A percentile compares a stretch with the other conserved stretches of the same genome.
phyloP scores from a whole-genome alignment of 2,888 invertebrate species.

The Philaethria dido region DNA sequence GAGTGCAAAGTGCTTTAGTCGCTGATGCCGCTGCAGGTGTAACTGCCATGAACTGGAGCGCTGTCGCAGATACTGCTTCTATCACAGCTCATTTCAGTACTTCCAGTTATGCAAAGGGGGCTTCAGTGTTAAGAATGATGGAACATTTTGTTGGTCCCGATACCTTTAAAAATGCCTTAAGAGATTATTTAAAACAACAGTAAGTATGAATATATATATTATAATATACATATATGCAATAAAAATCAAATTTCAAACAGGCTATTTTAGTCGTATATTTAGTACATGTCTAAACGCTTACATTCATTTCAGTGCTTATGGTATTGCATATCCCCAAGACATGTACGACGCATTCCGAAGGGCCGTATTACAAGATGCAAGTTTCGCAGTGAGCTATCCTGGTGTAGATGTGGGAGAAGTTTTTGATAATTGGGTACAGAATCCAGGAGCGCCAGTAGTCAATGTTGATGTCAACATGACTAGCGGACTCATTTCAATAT shows the following conservation, averaged over 20 bases:
- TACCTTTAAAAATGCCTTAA: constrained; percentile 83
- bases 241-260: not conserved
- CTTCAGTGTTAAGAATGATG: constrained; percentile 86
- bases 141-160: constrained; percentile 83
- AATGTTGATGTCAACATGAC: constrained; percentile 70
- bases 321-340: constrained; percentile 62
- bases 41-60: constrained; percentile 76
- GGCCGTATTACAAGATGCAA: constrained; percentile 61
- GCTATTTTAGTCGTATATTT: not conserved
- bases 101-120: constrained; percentile 88
- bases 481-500: constrained; percentile 58
- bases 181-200: constrained; percentile 82
- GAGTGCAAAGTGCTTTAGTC: constrained; percentile 86
- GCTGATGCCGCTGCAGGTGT: constrained; percentile 79
- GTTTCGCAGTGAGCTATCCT: constrained; percentile 54
- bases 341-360: constrained; percentile 67
- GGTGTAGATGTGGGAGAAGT: constrained; percentile 66
- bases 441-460: constrained; percentile 84
- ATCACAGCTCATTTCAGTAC: constrained; percentile 85
- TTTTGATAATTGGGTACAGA: constrained; percentile 85
- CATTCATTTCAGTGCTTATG: constrained; percentile 60
- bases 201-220: constrained; percentile 61
- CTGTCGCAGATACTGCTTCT: constrained; percentile 80
- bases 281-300: not conserved
- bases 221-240: not conserved